These are phyloP conservation scores for Trachemys scripta DNA, from an alignment of 2,113 vertebrate species.

Conservation along the genomic window DNA sequence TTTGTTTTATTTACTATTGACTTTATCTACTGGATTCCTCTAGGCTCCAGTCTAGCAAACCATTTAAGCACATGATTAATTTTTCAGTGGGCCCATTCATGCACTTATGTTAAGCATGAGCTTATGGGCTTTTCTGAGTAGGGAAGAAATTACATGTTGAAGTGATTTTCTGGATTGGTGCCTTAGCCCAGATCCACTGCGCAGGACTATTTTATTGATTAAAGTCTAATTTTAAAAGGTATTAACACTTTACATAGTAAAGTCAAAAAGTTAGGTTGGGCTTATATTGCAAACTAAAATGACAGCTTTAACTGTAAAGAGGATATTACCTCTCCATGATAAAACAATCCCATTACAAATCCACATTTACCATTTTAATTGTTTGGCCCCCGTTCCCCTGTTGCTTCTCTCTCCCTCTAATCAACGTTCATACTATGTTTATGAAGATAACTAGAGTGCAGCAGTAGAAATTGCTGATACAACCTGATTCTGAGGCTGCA, in stretches of 20 bases:
- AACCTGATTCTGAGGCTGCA: background rate
- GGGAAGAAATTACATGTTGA: conserved; percentile 40
- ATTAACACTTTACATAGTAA: background rate
- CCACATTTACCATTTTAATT: background rate
- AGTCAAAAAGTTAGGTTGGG: background rate
- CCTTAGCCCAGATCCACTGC: conserved; percentile 2
- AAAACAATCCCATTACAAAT: background rate
- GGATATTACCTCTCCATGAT: background rate
- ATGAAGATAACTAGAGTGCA: background rate
- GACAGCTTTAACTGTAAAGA: background rate
- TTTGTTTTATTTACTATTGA: background rate
- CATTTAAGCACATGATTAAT: background rate
- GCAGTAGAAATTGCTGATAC: background rate
- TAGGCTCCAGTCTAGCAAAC: background rate
- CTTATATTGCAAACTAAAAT: background rate
- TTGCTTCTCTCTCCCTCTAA: background rate
- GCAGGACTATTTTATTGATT: conserved; percentile 17
- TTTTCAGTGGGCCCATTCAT: background rate
- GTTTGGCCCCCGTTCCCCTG: background rate
- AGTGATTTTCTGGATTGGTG: background rate
- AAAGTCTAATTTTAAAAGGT: conserved; percentile 35
- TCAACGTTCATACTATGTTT: background rate
- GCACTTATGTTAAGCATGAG: conserved; percentile 14
- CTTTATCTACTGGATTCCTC: background rate
- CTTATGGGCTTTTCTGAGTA: conserved; percentile 16